phyloP scores from a whole-genome alignment of 2,113 vertebrate genomes.

The Mesoclemmys tuberculata region DNA sequence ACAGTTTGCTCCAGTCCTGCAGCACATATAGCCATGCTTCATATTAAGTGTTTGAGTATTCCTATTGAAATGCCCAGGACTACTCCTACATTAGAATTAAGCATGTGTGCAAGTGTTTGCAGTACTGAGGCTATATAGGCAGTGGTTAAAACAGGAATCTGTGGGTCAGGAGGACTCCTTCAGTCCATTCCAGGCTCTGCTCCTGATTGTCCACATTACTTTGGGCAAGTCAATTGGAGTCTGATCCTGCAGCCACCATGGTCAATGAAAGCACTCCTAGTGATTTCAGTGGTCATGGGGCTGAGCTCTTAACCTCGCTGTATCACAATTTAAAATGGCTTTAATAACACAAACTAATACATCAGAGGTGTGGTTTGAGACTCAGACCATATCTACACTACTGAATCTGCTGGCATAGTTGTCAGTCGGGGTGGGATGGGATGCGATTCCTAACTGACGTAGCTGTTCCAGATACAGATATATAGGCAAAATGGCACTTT shows the following conservation, averaged over 20 bases:
- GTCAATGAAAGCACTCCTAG: background rate
- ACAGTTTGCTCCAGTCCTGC: background rate
- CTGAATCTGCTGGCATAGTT: constrained; percentile 48
- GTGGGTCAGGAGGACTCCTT: background rate
- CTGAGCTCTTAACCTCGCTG: background rate
- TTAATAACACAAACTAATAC: constrained; percentile 58
- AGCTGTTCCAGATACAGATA: constrained; percentile 42
- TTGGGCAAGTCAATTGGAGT: background rate
- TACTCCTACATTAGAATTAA: constrained; percentile 5
- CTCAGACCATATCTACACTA: constrained; percentile 67
- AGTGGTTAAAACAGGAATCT: constrained; percentile 46
- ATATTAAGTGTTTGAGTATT: constrained; percentile 61
- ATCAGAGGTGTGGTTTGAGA: background rate
- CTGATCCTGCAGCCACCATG: background rate
- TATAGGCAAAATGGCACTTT: background rate
- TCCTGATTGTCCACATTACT: background rate
- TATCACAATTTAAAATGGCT: constrained; percentile 66
- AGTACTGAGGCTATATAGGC: constrained; percentile 11
- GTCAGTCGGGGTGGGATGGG: constrained; percentile 44
- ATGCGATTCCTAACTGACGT: background rate
- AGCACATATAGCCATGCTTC: constrained; percentile 49
- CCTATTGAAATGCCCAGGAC: background rate
- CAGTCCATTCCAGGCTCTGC: background rate
- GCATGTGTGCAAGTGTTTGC: constrained; percentile 59
- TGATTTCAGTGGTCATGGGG: too few relatives aligned